Percentiles rank a stretch among this genome's conserved stretches.
Evolutionary conservation across 2,113 vertebrate genomes (phyloP).

Genomic region (Onychorhynchus coronatus): DNA sequence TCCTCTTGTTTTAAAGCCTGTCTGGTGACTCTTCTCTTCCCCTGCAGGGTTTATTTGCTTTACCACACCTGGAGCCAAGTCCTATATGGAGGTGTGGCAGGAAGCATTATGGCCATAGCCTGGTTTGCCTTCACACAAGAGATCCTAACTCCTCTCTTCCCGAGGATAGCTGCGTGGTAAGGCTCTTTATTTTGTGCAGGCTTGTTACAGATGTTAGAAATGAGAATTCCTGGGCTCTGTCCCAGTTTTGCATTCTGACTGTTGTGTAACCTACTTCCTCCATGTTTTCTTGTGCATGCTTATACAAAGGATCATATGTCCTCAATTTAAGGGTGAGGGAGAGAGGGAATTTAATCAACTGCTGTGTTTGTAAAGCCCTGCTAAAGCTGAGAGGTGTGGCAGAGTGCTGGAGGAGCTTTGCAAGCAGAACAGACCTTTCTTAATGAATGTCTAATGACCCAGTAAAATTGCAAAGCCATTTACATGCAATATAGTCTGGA

Average conservation of each 20-base stretch:
- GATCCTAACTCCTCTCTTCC: conserved; percentile 94
- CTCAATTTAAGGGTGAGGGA: background rate
- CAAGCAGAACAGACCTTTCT: background rate
- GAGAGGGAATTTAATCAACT: background rate
- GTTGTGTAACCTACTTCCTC: background rate
- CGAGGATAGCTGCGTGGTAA: conserved; percentile 98
- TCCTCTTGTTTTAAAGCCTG: background rate
- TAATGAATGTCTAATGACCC: background rate
- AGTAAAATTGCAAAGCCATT: background rate
- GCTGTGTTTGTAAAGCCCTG: background rate
- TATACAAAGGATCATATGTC: background rate
- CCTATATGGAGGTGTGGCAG: conserved; percentile 88
- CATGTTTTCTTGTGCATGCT: background rate
- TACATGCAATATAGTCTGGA: background rate
- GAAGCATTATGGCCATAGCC: conserved; percentile 85
- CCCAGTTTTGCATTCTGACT: background rate
- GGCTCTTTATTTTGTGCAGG: background rate
- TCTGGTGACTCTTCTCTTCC: conserved; percentile 5
- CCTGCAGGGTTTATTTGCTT: conserved; percentile 90
- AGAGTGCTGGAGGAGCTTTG: background rate
- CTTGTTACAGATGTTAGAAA: background rate
- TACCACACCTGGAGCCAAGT: conserved; percentile 99
- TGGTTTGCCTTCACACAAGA: conserved; percentile 98
- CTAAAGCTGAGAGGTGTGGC: background rate
- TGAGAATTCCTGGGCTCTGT: background rate